Percentiles rank a stretch among this genome's conserved stretches.
Evolutionary conservation across 2,113 vertebrate species (phyloP).

Genomic region (Pimephales promelas): DNA sequence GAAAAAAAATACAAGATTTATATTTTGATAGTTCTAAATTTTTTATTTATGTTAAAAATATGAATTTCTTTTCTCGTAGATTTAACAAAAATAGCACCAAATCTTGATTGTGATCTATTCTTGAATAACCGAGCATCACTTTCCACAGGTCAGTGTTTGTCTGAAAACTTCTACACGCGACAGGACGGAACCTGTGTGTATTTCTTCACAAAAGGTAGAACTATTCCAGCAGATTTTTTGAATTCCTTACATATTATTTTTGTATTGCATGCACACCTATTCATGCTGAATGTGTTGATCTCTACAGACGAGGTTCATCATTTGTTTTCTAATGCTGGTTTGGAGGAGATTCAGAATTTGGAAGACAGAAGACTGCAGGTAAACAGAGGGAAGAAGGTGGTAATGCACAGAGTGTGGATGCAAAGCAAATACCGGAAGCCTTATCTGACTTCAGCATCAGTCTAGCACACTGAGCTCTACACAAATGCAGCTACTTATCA

Average conservation of each 20-base stretch:
- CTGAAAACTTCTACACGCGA: constrained; percentile 91
- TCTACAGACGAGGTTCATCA: constrained; percentile 81
- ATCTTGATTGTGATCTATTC: background rate
- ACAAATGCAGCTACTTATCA: background rate
- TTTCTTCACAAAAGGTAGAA: constrained; percentile 91
- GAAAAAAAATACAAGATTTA: too few relatives aligned
- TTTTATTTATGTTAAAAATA: background rate
- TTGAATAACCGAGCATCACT: constrained; percentile 16
- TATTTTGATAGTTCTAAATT: background rate
- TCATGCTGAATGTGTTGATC: constrained; percentile 26
- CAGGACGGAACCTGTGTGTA: constrained; percentile 92
- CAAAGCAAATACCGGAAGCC: constrained; percentile 92
- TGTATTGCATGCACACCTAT: background rate
- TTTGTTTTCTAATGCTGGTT: constrained; percentile 85
- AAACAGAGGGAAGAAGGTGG: constrained; percentile 88
- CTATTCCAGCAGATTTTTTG: constrained; percentile 38
- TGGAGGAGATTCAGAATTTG: constrained; percentile 89
- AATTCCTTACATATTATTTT: background rate
- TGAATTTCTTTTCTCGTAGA: too few relatives aligned
- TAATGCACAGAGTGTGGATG: constrained; percentile 90
- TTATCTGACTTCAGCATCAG: background rate
- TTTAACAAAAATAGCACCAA: too few relatives aligned
- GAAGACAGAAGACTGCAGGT: constrained; percentile 90
- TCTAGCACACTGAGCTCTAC: background rate
- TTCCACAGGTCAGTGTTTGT: constrained; percentile 83